Conservation (phyloP, 2,888 invertebrate species). For the Calliscelio sp. region DNA sequence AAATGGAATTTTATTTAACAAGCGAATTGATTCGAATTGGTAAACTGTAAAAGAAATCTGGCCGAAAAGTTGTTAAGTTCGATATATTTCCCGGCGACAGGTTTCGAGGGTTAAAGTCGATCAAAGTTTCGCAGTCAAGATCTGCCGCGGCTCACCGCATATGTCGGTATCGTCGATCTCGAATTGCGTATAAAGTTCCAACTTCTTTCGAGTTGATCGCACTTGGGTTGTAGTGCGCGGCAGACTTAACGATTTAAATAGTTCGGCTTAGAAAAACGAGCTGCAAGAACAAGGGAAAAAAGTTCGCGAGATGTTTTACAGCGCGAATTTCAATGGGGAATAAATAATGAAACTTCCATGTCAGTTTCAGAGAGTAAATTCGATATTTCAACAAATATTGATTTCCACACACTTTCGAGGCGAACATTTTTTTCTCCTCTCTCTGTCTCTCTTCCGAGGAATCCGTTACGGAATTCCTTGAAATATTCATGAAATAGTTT, state of each 20-base stretch:
- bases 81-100: slow-evolving; percentile 54
- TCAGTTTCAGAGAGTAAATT: neutral
- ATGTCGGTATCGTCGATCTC: slow-evolving; percentile 9
- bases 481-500: neutral
- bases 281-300: neutral
- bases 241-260: slow-evolving; percentile 7
- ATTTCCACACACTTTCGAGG: neutral
- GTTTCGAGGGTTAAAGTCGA: slow-evolving; percentile 51
- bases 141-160: slow-evolving; percentile 37
- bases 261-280: neutral
- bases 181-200: slow-evolving; percentile 49
- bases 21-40: no score
- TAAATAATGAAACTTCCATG: slow-evolving; percentile 13
- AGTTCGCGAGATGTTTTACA: neutral
- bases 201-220: slow-evolving; percentile 34
- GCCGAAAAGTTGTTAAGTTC: slow-evolving; percentile 44
- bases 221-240: neutral
- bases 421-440: neutral
- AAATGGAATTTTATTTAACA: no score
- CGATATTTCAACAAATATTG: slow-evolving; percentile 5
- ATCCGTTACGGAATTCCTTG: neutral
- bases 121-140: slow-evolving; percentile 64
- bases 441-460: no score
- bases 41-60: slow-evolving; percentile 6
- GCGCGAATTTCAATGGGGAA: neutral